Conservation (phyloP, 1,140 invertebrate genomes). For the Colletes gigas region DNA sequence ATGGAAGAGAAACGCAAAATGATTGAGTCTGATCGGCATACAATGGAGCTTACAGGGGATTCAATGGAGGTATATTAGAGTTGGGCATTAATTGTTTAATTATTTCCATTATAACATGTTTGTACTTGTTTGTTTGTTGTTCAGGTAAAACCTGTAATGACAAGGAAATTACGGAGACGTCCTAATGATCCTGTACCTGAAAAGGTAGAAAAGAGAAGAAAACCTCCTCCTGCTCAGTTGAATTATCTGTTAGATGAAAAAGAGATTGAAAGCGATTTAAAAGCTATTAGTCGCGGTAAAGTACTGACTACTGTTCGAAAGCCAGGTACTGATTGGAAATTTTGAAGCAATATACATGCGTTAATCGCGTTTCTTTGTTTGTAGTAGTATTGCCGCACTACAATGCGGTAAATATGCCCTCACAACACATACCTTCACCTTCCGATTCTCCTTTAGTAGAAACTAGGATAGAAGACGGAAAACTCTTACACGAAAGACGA, state of each 20-base stretch:
- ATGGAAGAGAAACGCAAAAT: conserved; percentile 95
- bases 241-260: conserved; percentile 94
- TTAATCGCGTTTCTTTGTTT: conserved; percentile 45
- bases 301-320: conserved; percentile 80
- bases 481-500: conserved; percentile 94
- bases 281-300: conserved; percentile 89
- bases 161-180: conserved; percentile 92
- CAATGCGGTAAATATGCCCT: conserved; percentile 76
- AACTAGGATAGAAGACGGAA: conserved; percentile 95
- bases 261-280: conserved; percentile 93
- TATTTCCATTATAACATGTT: neutral
- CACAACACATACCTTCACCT: conserved; percentile 72
- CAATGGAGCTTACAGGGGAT: conserved; percentile 93
- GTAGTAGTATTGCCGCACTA: conserved; percentile 79
- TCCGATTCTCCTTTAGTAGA: conserved; percentile 83
- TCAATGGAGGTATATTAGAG: conserved; percentile 86
- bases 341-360: neutral
- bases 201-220: conserved; percentile 89
- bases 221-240: conserved; percentile 90
- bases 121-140: conserved; percentile 7
- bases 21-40: conserved; percentile 93
- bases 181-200: conserved; percentile 96
- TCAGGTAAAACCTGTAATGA: conserved; percentile 88
- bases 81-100: neutral
- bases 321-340: conserved; percentile 72